Percentiles rank a stretch among this genome's conserved stretches.
Conservation (phyloP, 92 coral and sea anemone species). For the Zoanthus sociatus region DNA sequence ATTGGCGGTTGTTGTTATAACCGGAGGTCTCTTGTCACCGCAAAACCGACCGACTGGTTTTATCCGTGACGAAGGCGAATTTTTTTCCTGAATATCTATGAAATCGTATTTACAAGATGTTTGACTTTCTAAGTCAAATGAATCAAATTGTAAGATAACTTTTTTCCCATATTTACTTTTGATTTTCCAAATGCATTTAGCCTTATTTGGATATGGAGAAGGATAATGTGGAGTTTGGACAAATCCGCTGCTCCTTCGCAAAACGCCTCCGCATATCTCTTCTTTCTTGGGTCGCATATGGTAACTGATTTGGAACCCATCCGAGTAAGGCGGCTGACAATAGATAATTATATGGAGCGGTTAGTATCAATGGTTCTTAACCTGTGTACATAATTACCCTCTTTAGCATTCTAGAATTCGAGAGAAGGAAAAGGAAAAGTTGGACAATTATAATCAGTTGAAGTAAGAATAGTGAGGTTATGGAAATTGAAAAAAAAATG, state of each 20-base stretch:
- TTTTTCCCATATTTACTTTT: constrained; percentile 60
- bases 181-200: constrained; percentile 78
- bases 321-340: constrained; percentile 70
- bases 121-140: constrained; percentile 77
- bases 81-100: constrained; percentile 62
- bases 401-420: too few species aligned
- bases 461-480: too few species aligned
- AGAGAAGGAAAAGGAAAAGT: too few species aligned
- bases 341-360: neutral
- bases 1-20: constrained; percentile 54
- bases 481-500: too few species aligned
- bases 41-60: constrained; percentile 82
- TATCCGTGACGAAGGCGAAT: constrained; percentile 17
- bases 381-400: too few species aligned
- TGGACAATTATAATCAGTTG: too few species aligned
- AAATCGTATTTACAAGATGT: constrained; percentile 76
- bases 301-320: constrained; percentile 65
- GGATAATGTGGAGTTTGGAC: constrained; percentile 82
- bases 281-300: constrained; percentile 83
- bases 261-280: constrained; percentile 66
- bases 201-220: constrained; percentile 70
- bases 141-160: constrained; percentile 65
- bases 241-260: constrained; percentile 69
- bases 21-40: constrained; percentile 63
- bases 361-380: neutral